These are phyloP conservation scores for Elephas maximus DNA, from an alignment of 2,113 vertebrate genomes.

Conservation along the genomic window DNA sequence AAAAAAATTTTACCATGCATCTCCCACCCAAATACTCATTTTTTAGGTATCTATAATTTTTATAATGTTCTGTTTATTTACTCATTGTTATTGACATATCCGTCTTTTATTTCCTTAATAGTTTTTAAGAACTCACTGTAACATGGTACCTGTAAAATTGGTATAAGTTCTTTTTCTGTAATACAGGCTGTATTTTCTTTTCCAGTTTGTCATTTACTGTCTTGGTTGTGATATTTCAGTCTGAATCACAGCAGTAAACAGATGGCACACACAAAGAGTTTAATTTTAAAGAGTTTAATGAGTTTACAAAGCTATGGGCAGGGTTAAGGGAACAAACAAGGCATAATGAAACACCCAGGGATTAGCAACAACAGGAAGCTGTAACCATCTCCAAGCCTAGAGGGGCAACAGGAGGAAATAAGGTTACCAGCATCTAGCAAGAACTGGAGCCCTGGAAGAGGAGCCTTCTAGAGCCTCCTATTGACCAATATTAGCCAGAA, in stretches of 20 bases:
- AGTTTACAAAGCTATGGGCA: constrained; percentile 43
- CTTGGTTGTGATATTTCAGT: constrained; percentile 28
- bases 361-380: constrained; percentile 60
- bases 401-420: not conserved
- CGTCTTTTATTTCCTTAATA: constrained; percentile 21
- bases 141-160: not conserved
- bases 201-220: constrained; percentile 31
- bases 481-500: not conserved
- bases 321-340: not conserved
- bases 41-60: not conserved
- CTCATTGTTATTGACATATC: not conserved
- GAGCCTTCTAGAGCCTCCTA: not conserved
- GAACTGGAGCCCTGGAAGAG: not conserved
- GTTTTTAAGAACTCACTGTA: not conserved
- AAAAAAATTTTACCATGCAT: not conserved
- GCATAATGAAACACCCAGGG: constrained; percentile 80
- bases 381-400: not conserved
- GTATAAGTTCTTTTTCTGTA: not conserved
- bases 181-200: constrained; percentile 38
- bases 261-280: constrained; percentile 60
- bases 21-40: not conserved
- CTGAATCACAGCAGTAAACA: constrained; percentile 36
- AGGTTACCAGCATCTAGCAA: not conserved
- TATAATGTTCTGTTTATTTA: not conserved
- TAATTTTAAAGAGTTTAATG: constrained; percentile 63